phyloP scores from a whole-genome alignment of 2,797 vertebrate genomes.

The Anomalospiza imberbis region DNA sequence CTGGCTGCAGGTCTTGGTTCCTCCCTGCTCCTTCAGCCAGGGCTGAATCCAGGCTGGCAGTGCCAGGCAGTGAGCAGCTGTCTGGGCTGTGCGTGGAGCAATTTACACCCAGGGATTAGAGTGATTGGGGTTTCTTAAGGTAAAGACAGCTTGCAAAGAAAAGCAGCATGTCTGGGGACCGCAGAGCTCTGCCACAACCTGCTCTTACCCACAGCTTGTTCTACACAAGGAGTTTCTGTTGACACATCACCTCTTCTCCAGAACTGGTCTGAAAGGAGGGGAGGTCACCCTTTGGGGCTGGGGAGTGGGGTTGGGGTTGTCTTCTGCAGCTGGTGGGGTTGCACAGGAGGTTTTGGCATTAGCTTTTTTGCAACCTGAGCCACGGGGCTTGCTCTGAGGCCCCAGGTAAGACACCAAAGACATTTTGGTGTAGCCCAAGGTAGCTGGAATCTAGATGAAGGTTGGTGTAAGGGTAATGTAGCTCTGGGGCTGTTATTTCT shows the following conservation, averaged over 20 bases:
- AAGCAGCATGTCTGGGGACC: neutral
- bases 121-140: conserved; percentile 15
- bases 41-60: neutral
- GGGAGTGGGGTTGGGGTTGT: neutral
- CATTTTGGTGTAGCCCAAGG: neutral
- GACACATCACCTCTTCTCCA: neutral
- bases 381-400: neutral
- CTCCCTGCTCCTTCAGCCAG: neutral
- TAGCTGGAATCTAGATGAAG: neutral
- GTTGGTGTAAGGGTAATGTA: neutral
- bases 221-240: neutral
- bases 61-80: neutral
- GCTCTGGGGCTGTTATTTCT: neutral
- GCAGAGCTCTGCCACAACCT: neutral
- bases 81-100: neutral
- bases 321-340: neutral
- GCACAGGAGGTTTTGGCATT: neutral
- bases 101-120: neutral
- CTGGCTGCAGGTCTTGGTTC: neutral
- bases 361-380: neutral
- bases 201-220: neutral
- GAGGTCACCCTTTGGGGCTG: neutral
- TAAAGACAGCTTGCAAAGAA: neutral
- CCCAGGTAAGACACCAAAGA: neutral
- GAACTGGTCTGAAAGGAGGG: neutral